A percentile compares a stretch with the other conserved stretches of the same genome.
Conservation (phyloP, 2,797 vertebrate genomes). For the Periparus ater region DNA sequence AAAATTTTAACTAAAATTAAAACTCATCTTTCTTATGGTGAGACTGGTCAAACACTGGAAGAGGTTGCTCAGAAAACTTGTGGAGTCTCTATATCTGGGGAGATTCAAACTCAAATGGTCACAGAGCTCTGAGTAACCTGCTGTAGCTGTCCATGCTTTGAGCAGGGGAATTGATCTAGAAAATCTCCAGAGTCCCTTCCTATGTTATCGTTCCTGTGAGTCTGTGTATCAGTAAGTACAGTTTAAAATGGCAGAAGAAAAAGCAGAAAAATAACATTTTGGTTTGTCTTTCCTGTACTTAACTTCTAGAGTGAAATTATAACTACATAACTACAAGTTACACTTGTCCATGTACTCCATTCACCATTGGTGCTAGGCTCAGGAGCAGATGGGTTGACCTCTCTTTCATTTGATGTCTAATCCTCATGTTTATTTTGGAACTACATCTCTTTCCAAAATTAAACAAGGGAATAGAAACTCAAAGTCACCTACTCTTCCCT, state of each 20-base stretch:
- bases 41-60: background rate
- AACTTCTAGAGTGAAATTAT: background rate
- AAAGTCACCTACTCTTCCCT: background rate
- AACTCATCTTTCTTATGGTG: background rate
- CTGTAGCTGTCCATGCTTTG: background rate
- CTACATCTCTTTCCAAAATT: background rate
- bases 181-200: background rate
- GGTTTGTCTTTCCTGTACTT: background rate
- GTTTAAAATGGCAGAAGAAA: background rate
- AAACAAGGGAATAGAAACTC: background rate
- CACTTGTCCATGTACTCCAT: background rate
- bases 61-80: background rate
- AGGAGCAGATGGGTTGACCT: background rate
- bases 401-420: background rate
- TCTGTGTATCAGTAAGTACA: background rate
- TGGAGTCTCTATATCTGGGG: background rate
- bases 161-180: background rate
- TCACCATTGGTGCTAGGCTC: background rate
- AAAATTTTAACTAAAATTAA: background rate
- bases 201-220: background rate
- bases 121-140: background rate
- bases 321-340: accelerated
- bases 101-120: background rate
- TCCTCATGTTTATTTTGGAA: background rate
- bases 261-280: background rate